Evolutionary conservation across 1,140 invertebrate species (phyloP).

Genomic region (Apis florea): DNA sequence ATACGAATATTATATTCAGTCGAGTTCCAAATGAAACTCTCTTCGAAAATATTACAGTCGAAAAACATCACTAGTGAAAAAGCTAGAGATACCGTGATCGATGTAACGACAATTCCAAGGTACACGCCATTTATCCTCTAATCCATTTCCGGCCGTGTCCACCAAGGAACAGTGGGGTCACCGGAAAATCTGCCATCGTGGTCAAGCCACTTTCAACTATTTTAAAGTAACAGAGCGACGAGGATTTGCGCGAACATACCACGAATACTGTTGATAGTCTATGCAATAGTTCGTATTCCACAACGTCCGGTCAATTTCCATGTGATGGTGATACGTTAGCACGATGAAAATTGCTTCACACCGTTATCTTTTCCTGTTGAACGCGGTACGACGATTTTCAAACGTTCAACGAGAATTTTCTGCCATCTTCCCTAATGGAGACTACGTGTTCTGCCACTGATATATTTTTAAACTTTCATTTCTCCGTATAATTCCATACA

Average conservation of each 20-base stretch:
- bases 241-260: not conserved
- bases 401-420: too few relatives aligned
- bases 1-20: too few relatives aligned
- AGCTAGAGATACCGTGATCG: not conserved
- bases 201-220: slow-evolving; percentile 9
- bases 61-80: too few relatives aligned
- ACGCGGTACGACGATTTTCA: not conserved
- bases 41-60: slow-evolving; percentile 10
- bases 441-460: too few relatives aligned
- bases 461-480: too few relatives aligned
- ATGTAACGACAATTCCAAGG: not conserved
- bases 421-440: too few relatives aligned
- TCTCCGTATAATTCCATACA: too few relatives aligned
- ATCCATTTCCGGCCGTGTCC: slow-evolving; percentile 11
- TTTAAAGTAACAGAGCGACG: not conserved
- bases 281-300: slow-evolving; percentile 47
- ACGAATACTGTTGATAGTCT: not conserved
- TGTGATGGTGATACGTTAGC: not conserved
- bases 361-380: not conserved
- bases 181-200: not conserved
- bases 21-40: not conserved
- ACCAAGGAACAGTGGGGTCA: not conserved
- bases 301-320: slow-evolving; percentile 38
- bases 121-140: slow-evolving; percentile 20
- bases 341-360: not conserved